Conservation (phyloP, 2,113 vertebrate species). For the Tonatia bakeri region DNA sequence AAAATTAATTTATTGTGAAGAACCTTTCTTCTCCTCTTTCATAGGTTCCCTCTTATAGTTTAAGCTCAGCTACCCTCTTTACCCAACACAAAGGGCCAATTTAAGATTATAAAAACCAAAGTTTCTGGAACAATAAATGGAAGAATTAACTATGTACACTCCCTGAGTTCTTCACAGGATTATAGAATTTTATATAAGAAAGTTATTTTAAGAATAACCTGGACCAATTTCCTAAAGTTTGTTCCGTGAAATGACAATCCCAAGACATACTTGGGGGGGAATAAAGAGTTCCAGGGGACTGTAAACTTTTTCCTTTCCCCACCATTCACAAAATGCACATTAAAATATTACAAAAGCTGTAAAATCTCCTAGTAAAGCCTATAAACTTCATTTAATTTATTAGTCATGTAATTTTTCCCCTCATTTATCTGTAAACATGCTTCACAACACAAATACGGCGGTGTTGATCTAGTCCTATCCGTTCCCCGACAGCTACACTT, state of each 20-base stretch:
- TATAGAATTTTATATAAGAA: not conserved
- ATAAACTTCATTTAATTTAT: not conserved
- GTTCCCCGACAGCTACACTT: not conserved
- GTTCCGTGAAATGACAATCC: not conserved
- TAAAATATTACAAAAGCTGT: not conserved
- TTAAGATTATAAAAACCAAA: not conserved
- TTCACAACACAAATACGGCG: not conserved
- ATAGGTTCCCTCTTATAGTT: not conserved
- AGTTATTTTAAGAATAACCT: constrained; percentile 16
- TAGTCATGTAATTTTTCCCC: not conserved
- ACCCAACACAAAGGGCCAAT: not conserved
- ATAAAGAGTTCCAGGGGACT: not conserved
- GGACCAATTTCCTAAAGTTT: not conserved
- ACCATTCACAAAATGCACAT: not conserved
- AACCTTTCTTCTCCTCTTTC: not conserved
- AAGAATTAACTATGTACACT: not conserved
- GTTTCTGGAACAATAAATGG: not conserved
- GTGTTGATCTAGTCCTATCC: not conserved
- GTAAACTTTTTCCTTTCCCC: not conserved
- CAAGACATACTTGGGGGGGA: not conserved
- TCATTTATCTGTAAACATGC: not conserved
- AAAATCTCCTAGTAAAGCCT: not conserved
- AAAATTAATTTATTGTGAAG: not conserved
- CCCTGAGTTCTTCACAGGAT: not conserved
- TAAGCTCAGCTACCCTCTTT: not conserved